These are phyloP conservation scores for Drosophila mimetica DNA, from an alignment of 2,888 invertebrate species.

Conservation along the genomic window DNA sequence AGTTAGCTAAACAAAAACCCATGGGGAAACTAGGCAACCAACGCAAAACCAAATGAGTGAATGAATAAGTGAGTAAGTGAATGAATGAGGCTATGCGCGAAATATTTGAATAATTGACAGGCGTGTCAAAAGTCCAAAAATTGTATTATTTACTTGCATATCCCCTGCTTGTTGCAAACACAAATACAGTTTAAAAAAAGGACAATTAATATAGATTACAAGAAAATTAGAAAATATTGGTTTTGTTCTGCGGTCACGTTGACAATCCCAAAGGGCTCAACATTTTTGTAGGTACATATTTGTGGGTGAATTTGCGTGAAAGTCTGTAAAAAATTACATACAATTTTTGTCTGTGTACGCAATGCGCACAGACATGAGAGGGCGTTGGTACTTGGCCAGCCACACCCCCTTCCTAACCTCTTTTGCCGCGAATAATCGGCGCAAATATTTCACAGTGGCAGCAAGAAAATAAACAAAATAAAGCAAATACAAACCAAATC, in stretches of 20 bases:
- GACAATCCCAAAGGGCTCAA: no score
- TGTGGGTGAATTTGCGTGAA: no score
- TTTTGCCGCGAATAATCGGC: no score
- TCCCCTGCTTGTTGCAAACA: constrained; percentile 3
- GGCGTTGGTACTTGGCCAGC: no score
- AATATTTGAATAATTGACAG: constrained; percentile 65
- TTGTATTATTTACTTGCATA: constrained; percentile 26
- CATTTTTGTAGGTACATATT: no score
- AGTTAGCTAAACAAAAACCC: constrained; percentile 10
- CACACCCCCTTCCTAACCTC: no score
- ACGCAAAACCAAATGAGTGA: constrained; percentile 3
- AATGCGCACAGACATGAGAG: no score
- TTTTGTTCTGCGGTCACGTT: no score
- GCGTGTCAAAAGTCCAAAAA: constrained; percentile 49
- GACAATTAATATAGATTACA: background rate
- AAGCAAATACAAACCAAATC: background rate
- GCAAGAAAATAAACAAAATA: constrained; percentile 38
- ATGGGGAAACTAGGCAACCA: constrained; percentile 56
- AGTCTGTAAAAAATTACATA: no score
- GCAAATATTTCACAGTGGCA: constrained; percentile 20
- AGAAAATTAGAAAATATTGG: no score
- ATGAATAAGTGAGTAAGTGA: background rate
- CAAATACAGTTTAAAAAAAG: background rate
- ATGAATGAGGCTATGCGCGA: constrained; percentile 17
- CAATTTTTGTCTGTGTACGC: no score